Evolutionary conservation across 2,888 invertebrate species (phyloP), one percentile per base, ranked within the genome.

Genomic region (Torymus tubicola): DNA sequence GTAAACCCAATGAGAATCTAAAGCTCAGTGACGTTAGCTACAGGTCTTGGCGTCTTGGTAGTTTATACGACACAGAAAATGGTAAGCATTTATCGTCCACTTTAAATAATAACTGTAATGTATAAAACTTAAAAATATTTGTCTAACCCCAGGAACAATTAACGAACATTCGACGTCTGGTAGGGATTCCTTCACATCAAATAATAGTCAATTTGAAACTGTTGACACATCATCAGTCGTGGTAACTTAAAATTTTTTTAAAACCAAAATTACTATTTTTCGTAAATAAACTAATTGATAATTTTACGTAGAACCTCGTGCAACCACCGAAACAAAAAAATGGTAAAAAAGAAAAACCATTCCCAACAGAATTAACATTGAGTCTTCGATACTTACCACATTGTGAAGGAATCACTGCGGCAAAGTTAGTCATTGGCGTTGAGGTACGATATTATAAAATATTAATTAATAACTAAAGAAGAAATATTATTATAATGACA

Each of bases 31-130:
- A 90, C 65, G 87, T 90, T 55, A 90, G 89, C 83, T 90, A 90
- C 82, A 87, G 90, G 82, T 90, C 90, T 24, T 90, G 90, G 90
- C 86, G 90, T 82, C 80, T 89, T 55, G 90, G 89, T 12, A 90
- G 90, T 81, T 85, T 90, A n/a, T 90, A 90, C 79, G 89, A 90
- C 72, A 87, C 87, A 63, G 86, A 84, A 42, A 87, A 86, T 73
- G 87, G 86, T 86, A 85, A 58, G 68, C 42, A 42, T 42, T 42
- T 42, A 8, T 42, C 42, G 5, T 42, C 42, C 8, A 42, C 5
- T 42, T 42, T 42, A 8, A 8, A 1, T 42, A 8, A 42, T 42
- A 42, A 42, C 8, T 42, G 5, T 42, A 8, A 42, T 8, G 8
- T 42, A 42, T 1, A 1, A 42, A 42, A 42, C 8, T 42, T 42